These are phyloP conservation scores for Clarias macrocephalus DNA, from an alignment of 2,113 vertebrate species.

Conservation along the genomic window DNA sequence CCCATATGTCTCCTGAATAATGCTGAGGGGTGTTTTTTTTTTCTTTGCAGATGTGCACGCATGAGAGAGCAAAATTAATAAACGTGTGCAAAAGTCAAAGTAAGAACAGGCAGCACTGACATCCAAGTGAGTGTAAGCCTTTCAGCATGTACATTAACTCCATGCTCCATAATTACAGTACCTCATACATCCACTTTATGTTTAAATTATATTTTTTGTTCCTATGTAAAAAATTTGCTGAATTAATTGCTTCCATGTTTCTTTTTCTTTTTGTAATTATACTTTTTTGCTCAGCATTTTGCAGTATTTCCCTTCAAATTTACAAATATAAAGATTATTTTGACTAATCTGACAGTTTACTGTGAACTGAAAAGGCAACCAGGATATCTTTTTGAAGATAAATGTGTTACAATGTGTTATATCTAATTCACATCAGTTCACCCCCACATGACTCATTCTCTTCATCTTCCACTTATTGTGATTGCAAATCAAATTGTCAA, in stretches of 20 bases:
- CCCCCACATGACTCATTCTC: neutral
- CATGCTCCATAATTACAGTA: neutral
- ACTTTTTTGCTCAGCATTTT: neutral
- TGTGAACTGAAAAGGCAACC: neutral
- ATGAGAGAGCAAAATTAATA: constrained; percentile 1
- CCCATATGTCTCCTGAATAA: neutral
- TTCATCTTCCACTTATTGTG: neutral
- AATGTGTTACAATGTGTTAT: neutral
- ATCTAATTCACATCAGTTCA: neutral
- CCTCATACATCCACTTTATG: neutral
- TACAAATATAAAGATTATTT: neutral
- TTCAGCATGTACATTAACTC: neutral
- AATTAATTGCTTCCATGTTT: neutral
- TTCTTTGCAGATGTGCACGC: neutral
- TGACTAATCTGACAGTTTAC: neutral
- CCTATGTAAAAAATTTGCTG: neutral
- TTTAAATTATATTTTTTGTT: neutral
- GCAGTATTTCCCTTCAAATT: neutral
- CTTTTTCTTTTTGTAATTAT: neutral
- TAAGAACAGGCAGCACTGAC: neutral
- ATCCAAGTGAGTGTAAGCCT: constrained; percentile 1
- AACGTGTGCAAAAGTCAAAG: neutral
- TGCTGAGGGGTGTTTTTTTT: neutral
- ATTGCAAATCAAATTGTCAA: neutral
- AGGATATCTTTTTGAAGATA: neutral